These are phyloP conservation scores for Cataglyphis hispanica DNA, from an alignment of 1,140 invertebrate species.

Conservation along the genomic window DNA sequence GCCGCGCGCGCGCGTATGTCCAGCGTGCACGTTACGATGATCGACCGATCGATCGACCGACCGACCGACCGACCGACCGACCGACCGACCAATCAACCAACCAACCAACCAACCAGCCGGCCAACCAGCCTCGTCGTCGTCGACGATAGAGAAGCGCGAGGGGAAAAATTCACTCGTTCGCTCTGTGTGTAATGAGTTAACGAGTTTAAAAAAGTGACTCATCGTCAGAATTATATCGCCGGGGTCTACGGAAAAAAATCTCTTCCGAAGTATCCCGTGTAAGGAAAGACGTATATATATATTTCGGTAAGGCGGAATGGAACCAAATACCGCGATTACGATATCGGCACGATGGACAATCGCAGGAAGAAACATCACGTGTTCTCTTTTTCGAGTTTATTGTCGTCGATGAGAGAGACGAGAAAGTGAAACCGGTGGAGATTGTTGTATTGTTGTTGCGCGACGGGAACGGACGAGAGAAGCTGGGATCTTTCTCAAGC, in stretches of 20 bases:
- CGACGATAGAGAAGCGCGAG: background rate
- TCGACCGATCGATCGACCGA: constrained; percentile 39
- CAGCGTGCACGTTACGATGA: constrained; percentile 52
- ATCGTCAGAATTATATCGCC: constrained; percentile 22
- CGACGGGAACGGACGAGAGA: constrained; percentile 10
- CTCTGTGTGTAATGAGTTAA: constrained; percentile 68
- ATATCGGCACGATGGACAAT: background rate
- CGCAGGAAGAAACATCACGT: constrained; percentile 44
- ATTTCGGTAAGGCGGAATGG: constrained; percentile 17
- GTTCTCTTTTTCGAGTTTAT: constrained; percentile 25
- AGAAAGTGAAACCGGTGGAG: constrained; percentile 55
- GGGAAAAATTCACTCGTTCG: constrained; percentile 39
- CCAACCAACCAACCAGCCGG: constrained; percentile 46
- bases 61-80: constrained; percentile 43
- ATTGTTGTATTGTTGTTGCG: constrained; percentile 53
- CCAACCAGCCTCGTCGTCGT: background rate
- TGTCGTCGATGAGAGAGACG: constrained; percentile 42
- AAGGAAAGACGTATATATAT: background rate
- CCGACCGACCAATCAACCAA: constrained; percentile 21
- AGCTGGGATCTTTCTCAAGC: constrained; percentile 59
- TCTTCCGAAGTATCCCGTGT: background rate
- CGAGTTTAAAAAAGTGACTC: constrained; percentile 75
- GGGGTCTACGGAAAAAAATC: background rate
- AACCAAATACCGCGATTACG: constrained; percentile 11
- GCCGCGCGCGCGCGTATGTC: constrained; percentile 53